A percentile compares a stretch with the other conserved stretches of the same genome.
phyloP scores from a whole-genome alignment of 2,888 invertebrate genomes.

The Melitaea athalia region DNA sequence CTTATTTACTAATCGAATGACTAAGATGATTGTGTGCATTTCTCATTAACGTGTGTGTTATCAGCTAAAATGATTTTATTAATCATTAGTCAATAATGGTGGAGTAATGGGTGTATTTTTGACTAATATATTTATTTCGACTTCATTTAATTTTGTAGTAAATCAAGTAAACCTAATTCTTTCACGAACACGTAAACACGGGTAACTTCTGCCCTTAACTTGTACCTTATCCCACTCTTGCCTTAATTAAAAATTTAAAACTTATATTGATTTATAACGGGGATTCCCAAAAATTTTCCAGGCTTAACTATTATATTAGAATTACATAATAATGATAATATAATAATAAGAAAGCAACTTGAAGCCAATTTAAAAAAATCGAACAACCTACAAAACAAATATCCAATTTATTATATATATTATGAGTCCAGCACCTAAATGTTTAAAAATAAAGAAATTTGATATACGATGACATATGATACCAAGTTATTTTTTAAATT shows the following conservation, averaged over 20 bases:
- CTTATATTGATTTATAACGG: background rate
- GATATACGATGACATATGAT: too few species aligned
- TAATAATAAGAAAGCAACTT: background rate
- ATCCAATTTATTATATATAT: too few species aligned
- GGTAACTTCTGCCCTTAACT: slow-evolving; percentile 4
- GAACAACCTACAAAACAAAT: too few species aligned
- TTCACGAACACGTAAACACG: background rate
- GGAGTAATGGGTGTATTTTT: slow-evolving; percentile 76
- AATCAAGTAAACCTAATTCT: background rate
- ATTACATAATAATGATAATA: too few species aligned
- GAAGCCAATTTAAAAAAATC: background rate
- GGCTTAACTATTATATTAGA: background rate
- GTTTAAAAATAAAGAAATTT: too few species aligned
- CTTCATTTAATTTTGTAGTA: slow-evolving; percentile 15
- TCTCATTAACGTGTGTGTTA: slow-evolving; percentile 39
- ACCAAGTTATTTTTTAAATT: too few species aligned
- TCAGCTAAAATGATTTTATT: slow-evolving; percentile 37
- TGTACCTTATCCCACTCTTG: background rate
- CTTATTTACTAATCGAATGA: slow-evolving; percentile 34
- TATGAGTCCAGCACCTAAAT: too few species aligned
- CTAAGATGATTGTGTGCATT: slow-evolving; percentile 37
- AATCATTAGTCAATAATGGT: slow-evolving; percentile 40
- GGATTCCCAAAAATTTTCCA: background rate
- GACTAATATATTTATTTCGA: slow-evolving; percentile 57
- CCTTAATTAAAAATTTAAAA: background rate